Conservation (phyloP, 2,113 vertebrate genomes). For the Collichthys lucidus region DNA sequence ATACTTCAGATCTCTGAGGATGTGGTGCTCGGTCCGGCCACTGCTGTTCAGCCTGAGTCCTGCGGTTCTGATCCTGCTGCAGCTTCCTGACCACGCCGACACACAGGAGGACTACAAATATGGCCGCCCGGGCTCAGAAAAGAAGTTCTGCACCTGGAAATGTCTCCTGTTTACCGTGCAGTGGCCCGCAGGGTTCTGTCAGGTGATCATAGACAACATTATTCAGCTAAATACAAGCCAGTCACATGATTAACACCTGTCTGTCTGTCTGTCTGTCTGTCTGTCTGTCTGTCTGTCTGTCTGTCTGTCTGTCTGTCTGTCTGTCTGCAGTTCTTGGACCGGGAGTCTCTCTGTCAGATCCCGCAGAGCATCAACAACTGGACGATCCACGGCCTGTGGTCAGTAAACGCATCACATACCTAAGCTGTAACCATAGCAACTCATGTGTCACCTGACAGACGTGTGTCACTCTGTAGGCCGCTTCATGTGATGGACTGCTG, state of each 20-base stretch:
- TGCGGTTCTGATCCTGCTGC: slow-evolving; percentile 36
- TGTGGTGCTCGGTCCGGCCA: slow-evolving; percentile 43
- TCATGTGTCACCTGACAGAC: no score
- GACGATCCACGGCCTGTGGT: slow-evolving; percentile 85
- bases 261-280: not conserved
- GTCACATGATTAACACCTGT: not conserved
- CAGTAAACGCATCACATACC: no score
- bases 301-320: not conserved
- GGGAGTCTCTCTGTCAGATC: slow-evolving; percentile 66
- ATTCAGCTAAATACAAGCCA: no score
- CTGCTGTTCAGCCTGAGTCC: slow-evolving; percentile 47
- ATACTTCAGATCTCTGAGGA: not conserved
- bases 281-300: no score
- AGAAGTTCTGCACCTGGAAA: slow-evolving; percentile 73
- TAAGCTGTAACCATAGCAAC: no score
- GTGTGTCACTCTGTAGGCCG: slow-evolving; percentile 66
- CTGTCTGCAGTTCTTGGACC: slow-evolving; percentile 57
- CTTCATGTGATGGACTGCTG: slow-evolving; percentile 48
- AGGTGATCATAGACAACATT: slow-evolving; percentile 65
- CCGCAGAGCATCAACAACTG: slow-evolving; percentile 72
- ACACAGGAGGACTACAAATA: slow-evolving; percentile 62
- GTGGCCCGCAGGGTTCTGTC: slow-evolving; percentile 83
- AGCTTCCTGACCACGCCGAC: rapidly evolving
- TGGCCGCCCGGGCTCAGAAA: not conserved
- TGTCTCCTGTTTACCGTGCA: slow-evolving; percentile 80